Base-by-base conservation (phyloP, 1,140 invertebrate genomes). In the Dinothrombium tinctorium region DNA sequence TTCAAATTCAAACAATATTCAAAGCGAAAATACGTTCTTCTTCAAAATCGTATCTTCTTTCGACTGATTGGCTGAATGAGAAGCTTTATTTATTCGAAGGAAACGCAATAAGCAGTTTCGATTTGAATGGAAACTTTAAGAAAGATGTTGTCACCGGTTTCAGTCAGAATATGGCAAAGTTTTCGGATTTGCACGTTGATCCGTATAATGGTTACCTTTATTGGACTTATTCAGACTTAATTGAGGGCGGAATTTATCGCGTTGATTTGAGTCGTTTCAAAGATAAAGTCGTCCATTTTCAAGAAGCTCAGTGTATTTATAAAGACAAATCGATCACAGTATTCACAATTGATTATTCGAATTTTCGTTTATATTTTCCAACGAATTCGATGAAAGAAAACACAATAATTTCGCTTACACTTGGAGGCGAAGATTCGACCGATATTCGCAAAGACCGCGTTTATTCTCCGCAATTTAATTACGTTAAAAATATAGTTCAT, bases 121-220 rank as follows among this genome's bases (percentile, higher is more conserved):
- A n/a, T n/a, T n/a, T n/a, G n/a, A n/a, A n/a, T n/a, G n/a, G n/a
- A n/a, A n/a, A n/a, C n/a, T n/a, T n/a, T n/a, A n/a, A n/a, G n/a
- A n/a, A n/a, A n/a, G n/a, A n/a, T n/a, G n/a, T n/a, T n/a, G n/a
- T n/a, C n/a, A n/a, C n/a, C n/a, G n/a, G n/a, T n/a, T n/a, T n/a
- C n/a, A n/a, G n/a, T n/a, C n/a, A n/a, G n/a, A n/a, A n/a, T n/a
- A n/a, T n/a, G n/a, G n/a, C n/a, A n/a, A n/a, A n/a, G n/a, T n/a
- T 80, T 0, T 61, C 67, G 33, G 74, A 80, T 51, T 68, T 90
- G 43, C 72, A 84, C 57, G 74, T 87, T 0, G 84, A 92, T 64
- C 79, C 86, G 19, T 74, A 79, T 46, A 90, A 89, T 57, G 84
- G 83, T 60, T 83, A 60, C 63, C 60, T 47, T 38, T 40, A 17